A percentile compares a stretch with the other conserved stretches of the same genome.
These are phyloP conservation scores for Scomber japonicus DNA, from an alignment of 2,113 vertebrate species.

Conservation along the genomic window DNA sequence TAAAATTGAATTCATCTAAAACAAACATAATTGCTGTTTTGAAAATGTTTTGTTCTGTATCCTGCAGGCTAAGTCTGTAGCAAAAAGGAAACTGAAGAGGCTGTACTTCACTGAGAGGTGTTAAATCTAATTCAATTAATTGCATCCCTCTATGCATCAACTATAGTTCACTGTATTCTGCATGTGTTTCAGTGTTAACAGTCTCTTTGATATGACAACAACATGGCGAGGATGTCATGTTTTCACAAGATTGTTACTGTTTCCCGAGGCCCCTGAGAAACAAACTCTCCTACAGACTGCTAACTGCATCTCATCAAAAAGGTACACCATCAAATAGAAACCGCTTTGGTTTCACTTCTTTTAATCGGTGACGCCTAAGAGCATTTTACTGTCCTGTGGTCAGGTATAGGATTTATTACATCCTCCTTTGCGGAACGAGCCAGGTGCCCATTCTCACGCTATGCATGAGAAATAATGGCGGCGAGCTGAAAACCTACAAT, in stretches of 20 bases:
- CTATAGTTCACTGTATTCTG: not conserved
- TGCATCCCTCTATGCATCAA: not conserved
- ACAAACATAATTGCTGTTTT: no score
- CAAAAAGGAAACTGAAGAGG: constrained; percentile 34
- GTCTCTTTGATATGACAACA: constrained; percentile 15
- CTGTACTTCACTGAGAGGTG: constrained; percentile 51
- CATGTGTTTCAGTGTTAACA: constrained; percentile 25
- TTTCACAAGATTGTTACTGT: not conserved
- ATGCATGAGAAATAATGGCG: not conserved
- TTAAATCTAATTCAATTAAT: not conserved
- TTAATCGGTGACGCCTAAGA: not conserved
- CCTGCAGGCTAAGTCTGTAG: constrained; percentile 1
- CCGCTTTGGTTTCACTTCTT: not conserved
- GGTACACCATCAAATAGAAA: not conserved
- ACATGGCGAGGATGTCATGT: not conserved
- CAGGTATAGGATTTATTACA: constrained; percentile 32
- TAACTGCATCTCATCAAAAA: constrained; percentile 27
- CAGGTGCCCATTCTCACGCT: not conserved
- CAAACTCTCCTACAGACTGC: not conserved
- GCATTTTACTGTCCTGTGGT: constrained; percentile 13
- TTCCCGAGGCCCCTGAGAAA: not conserved
- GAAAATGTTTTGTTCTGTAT: not conserved
- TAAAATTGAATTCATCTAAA: no score
- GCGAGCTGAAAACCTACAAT: constrained; percentile 14
- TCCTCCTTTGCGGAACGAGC: constrained; percentile 36